Conservation (phyloP, 2,888 invertebrate genomes). For the Trachelus tabidus region DNA sequence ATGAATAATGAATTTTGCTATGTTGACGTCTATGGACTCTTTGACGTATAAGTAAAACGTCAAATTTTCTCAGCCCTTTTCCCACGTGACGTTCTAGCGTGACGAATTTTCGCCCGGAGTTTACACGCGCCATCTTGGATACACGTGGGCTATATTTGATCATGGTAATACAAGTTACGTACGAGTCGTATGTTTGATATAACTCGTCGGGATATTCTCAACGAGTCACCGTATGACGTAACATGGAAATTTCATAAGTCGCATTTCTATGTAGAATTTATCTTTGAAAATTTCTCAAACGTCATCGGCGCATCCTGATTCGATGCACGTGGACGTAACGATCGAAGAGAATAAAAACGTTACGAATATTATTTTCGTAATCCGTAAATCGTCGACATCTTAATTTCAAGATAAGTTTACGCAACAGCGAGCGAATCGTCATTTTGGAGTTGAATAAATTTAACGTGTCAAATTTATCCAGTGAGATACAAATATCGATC, state of each 20-base stretch:
- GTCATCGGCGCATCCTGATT: too few relatives aligned
- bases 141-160: background rate
- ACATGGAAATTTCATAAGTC: background rate
- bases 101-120: background rate
- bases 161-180: background rate
- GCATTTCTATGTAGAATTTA: background rate
- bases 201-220: background rate
- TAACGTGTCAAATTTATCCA: background rate
- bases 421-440: background rate
- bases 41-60: background rate
- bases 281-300: background rate
- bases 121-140: background rate
- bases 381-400: too few relatives aligned
- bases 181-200: background rate
- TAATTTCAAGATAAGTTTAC: background rate
- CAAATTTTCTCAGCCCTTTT: background rate
- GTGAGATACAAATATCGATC: background rate
- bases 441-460: background rate
- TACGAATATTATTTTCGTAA: too few relatives aligned
- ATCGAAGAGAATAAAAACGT: background rate
- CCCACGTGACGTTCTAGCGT: background rate
- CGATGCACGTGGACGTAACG: background rate
- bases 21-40: background rate
- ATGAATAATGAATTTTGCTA: background rate
- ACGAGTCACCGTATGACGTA: background rate